phyloP scores from a whole-genome alignment of 1,140 invertebrate species.

The Procambarus virginalis region DNA sequence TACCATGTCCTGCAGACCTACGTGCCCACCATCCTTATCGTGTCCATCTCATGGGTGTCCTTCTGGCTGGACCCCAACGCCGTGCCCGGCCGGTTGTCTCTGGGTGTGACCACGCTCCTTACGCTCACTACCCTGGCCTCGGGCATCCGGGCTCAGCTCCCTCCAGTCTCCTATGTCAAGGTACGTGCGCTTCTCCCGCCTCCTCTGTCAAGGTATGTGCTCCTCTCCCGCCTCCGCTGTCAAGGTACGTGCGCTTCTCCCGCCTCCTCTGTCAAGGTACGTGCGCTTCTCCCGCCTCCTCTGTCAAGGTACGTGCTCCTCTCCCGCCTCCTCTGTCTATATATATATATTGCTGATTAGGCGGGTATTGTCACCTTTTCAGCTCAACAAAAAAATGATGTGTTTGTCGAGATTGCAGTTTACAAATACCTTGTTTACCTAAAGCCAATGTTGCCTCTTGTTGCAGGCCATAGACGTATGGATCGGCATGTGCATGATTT shows the following conservation, averaged over 20 bases:
- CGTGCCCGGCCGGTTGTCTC: slow-evolving; percentile 79
- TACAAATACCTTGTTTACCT: background rate
- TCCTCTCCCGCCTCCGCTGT: no score
- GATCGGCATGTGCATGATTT: slow-evolving; percentile 72
- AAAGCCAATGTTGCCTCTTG: background rate
- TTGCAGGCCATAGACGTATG: slow-evolving; percentile 72
- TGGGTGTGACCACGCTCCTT: slow-evolving; percentile 73
- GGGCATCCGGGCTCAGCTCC: slow-evolving; percentile 72
- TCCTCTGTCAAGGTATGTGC: no score
- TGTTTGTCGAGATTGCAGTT: no score
- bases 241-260: no score
- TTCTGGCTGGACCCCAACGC: slow-evolving; percentile 93
- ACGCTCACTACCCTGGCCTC: slow-evolving; percentile 73
- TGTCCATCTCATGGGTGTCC: slow-evolving; percentile 91
- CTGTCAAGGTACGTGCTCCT: no score
- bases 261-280: no score
- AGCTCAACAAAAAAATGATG: no score
- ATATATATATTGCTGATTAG: no score
- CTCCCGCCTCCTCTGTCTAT: no score
- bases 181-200: no score
- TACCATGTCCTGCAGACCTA: slow-evolving; percentile 94
- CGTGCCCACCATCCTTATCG: slow-evolving; percentile 90
- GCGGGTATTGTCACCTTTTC: no score
- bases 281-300: no score
- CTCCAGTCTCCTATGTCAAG: slow-evolving; percentile 72